phyloP scores from a whole-genome alignment of 1,140 invertebrate species.

The Olivierus martensii region DNA sequence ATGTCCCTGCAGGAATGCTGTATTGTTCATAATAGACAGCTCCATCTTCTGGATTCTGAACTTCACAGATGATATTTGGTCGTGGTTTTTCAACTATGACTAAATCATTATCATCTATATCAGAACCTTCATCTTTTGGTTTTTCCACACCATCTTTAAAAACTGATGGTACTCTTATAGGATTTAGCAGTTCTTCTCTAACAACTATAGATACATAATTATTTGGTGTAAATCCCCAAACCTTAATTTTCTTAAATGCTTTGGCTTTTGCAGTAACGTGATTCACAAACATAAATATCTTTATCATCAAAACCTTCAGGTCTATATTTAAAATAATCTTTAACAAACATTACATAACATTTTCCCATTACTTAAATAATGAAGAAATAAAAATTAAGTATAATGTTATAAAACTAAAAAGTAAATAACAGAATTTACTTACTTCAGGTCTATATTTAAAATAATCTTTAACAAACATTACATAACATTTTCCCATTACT shows the following conservation, averaged over 20 bases:
- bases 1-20: conserved; percentile 65
- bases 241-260: conserved; percentile 90
- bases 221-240: conserved; percentile 55
- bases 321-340: conserved; percentile 73
- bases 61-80: conserved; percentile 16
- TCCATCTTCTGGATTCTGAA: conserved; percentile 35
- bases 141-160: conserved; percentile 82
- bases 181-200: conserved; percentile 57
- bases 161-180: conserved; percentile 78
- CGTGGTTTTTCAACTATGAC: conserved; percentile 8
- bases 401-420: too few species aligned
- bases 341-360: background rate
- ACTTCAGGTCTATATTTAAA: conserved; percentile 70
- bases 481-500: conserved; percentile 80
- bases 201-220: conserved; percentile 46
- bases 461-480: conserved; percentile 91
- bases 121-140: conserved; percentile 75
- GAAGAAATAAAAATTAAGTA: too few species aligned
- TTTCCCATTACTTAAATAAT: too few species aligned
- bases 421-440: conserved; percentile 10
- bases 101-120: conserved; percentile 26
- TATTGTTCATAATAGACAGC: conserved; percentile 85
- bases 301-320: conserved; percentile 80
- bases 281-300: conserved; percentile 96
- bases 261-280: conserved; percentile 71